Evolutionary conservation across 2,797 vertebrate species (phyloP), one percentile per base, ranked within the genome.

Genomic region (Avahi laniger): DNA sequence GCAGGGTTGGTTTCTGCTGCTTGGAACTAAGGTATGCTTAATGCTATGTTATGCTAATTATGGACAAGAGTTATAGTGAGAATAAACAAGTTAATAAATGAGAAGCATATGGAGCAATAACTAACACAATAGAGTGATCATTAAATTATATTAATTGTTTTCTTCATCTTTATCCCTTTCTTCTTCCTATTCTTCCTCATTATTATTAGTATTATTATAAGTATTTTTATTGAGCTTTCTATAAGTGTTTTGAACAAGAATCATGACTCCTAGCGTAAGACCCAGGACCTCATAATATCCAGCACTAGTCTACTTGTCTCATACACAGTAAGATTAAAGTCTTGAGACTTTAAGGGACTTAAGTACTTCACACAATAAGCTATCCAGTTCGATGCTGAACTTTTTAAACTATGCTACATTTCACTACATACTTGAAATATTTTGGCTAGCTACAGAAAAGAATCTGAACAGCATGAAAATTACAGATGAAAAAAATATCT

Each of bases 361-460:
- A 88, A 43, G 22, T 57, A 38, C 28, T 89, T 96, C 48, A 73
- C 43, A 41, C 17, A 89, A 48, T 46, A 90, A 75, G 26, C 17
- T 91, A 33, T 79, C 52, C 22, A 80, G 52, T 79, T 94, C 28
- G 79, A 12, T 28, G 12, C 4, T 76, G 10, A 96, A 73, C 14
- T 82, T 78, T 83, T 83, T 83, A 95, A 87, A 84, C 43, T 69
- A 52, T 43, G 22, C 18, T 93, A 50, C 22, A 43, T 94, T 95
- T 93, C 81, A 54, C 28, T 92, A 28, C 67, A 95, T 92, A 91
- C 10, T 80, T 95, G 46, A 94, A 95, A 97, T 94, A 89, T 72
- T 97, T 97, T 67, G 7, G 20, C 72, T 91, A 86, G 91, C 81
- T 93, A 80, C 14, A 95, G 76, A 86, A 96, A 96, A 92, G 59